Evolutionary conservation across 2,113 vertebrate genomes (phyloP).

Genomic region (Pimephales promelas): DNA sequence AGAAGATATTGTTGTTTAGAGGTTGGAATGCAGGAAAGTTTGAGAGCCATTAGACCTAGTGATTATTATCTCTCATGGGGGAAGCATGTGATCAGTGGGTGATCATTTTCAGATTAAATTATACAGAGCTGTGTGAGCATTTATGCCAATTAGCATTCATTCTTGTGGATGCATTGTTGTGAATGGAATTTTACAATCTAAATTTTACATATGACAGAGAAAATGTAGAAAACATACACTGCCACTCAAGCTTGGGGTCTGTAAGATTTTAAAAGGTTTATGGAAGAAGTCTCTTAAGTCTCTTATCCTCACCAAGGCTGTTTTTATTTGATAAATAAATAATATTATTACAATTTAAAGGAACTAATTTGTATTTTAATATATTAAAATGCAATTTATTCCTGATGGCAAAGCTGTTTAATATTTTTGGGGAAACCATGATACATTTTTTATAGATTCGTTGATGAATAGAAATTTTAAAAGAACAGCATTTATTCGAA

Average conservation of each 20-base stretch:
- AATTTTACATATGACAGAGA: not conserved
- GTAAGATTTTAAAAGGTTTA: not conserved
- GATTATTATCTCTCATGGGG: not conserved
- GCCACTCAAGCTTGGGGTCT: not conserved
- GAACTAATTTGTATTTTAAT: not conserved
- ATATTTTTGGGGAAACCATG: not conserved
- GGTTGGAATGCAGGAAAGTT: slow-evolving; percentile 1
- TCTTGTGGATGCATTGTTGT: not conserved
- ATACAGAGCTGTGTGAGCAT: not conserved
- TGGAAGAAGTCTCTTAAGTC: not conserved
- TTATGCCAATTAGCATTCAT: not conserved
- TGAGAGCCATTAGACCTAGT: not conserved
- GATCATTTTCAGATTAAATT: not conserved
- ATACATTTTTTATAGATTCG: not conserved
- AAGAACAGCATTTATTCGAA: not conserved
- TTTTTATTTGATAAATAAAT: not conserved
- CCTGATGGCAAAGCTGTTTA: not conserved
- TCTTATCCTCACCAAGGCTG: not conserved
- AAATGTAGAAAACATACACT: not conserved
- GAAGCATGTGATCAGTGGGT: not conserved
- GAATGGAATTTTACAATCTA: not conserved
- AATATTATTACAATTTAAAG: not conserved
- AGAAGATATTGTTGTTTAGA: not conserved
- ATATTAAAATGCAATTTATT: not conserved
- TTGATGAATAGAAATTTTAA: not conserved